Evolutionary conservation across 2,888 invertebrate species (phyloP), one percentile per base, ranked within the genome.

Genomic region (Lissocephala sabroskyi): DNA sequence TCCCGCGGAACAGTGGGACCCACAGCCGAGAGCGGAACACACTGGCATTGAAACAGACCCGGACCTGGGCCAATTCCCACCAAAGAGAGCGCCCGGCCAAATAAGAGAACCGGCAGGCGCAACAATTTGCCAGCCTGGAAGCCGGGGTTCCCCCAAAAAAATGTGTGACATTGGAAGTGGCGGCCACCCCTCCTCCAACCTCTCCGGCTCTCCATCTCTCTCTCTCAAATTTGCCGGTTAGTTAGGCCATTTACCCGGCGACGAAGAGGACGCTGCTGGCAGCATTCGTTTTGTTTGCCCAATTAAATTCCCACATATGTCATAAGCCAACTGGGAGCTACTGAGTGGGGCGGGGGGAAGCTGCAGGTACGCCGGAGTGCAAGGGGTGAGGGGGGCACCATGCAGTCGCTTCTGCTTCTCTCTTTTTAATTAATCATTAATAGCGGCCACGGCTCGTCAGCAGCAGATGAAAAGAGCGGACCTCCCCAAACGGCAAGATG

Each of bases 301-400:
- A 70, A 70, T 70, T 71, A 70, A 71, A 71, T 68, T n/a, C 62
- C 68, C 65, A 68, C 71, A 68, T 68, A 68, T 68, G 68, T 68
- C 68, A 68, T 71, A 41, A n/a, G 28, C 10, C 26, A 17, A 19
- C n/a, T n/a, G n/a, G n/a, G n/a, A n/a, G n/a, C 29, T 30, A 5
- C 28, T 29, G 7, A 37, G 18, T 11, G 6, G 23, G n/a, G 3
- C 11, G 23, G 32, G 32, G 30, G 32, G 11, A 23, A 39, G 23
- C 17, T 17, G 18, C 32, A 42, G 11, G 13, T 10, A 13, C 19
- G 10, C 10, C 13, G 39, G 3, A n/a, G n/a, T n/a, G n/a, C n/a
- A n/a, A n/a, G n/a, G n/a, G n/a, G n/a, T n/a, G 23, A 28, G 29
- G 13, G 18, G n/a, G 18, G 30, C 42, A 30, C 7, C 26, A 9